These are phyloP conservation scores for Limnothrissa miodon DNA, from an alignment of 2,113 vertebrate species.

Conservation along the genomic window DNA sequence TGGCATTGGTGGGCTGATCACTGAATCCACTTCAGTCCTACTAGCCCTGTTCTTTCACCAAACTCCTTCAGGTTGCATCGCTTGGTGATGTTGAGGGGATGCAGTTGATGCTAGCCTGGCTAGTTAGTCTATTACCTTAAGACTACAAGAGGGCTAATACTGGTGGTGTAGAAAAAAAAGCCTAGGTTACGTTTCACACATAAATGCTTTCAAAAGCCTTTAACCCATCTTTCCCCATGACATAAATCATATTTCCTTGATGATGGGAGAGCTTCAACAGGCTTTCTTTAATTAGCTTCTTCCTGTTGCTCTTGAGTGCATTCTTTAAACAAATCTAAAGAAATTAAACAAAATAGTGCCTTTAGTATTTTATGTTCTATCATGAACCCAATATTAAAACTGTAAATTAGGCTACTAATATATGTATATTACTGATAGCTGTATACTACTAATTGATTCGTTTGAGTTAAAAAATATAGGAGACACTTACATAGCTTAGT, in stretches of 20 bases:
- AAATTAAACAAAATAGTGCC: not conserved
- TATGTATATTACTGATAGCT: too few relatives aligned
- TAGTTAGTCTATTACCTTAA: too few relatives aligned
- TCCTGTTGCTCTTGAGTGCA: constrained; percentile 36
- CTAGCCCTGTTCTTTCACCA: too few relatives aligned
- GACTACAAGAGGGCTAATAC: too few relatives aligned
- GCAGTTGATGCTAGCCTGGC: too few relatives aligned
- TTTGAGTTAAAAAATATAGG: not conserved
- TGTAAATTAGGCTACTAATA: too few relatives aligned
- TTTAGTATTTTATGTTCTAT: not conserved
- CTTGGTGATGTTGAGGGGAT: too few relatives aligned
- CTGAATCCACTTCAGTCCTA: too few relatives aligned
- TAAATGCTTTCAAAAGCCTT: not conserved
- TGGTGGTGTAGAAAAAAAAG: too few relatives aligned
- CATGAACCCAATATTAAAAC: not conserved
- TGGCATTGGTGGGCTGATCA: too few relatives aligned
- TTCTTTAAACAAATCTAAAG: constrained; percentile 55
- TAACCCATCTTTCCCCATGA: not conserved
- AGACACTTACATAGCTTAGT: constrained; percentile 67
- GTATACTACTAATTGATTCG: too few relatives aligned
- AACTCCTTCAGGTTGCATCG: too few relatives aligned
- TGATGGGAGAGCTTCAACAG: not conserved
- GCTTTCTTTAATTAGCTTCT: not conserved
- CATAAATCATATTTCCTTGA: constrained; percentile 6
- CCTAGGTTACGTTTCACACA: not conserved